Conservation (phyloP, 2,113 vertebrate species). For the Mesoclemmys tuberculata region DNA sequence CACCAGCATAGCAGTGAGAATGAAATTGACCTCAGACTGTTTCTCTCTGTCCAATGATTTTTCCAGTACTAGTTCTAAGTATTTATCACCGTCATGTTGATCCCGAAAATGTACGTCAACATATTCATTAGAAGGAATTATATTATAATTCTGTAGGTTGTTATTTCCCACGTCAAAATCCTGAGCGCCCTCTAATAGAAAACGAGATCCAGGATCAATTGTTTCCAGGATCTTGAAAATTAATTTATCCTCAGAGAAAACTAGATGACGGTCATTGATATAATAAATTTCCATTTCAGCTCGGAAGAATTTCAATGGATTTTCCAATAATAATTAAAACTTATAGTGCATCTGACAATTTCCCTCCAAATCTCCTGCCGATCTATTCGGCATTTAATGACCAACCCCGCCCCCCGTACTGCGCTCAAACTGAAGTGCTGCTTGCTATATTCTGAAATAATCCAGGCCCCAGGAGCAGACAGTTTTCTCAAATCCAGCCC, state of each 20-base stretch:
- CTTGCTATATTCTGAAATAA: slow-evolving; percentile 73
- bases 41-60: slow-evolving; percentile 79
- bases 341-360: slow-evolving; percentile 71
- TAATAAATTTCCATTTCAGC: slow-evolving; percentile 78
- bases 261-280: slow-evolving; percentile 80
- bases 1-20: slow-evolving; percentile 78
- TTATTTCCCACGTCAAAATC: slow-evolving; percentile 81
- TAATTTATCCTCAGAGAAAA: slow-evolving; percentile 74
- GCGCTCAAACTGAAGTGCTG: slow-evolving; percentile 71
- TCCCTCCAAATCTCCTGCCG: slow-evolving; percentile 78
- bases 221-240: slow-evolving; percentile 76
- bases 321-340: slow-evolving; percentile 79
- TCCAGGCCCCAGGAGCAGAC: slow-evolving; percentile 66
- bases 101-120: slow-evolving; percentile 68
- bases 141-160: slow-evolving; percentile 75
- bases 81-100: slow-evolving; percentile 73
- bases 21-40: slow-evolving; percentile 49
- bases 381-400: slow-evolving; percentile 79
- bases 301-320: slow-evolving; percentile 79
- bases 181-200: slow-evolving; percentile 77
- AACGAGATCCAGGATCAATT: slow-evolving; percentile 59
- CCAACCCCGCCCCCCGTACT: slow-evolving; percentile 70
- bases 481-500: slow-evolving; percentile 75
- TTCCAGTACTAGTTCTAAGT: slow-evolving; percentile 81
- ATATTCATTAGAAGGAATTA: slow-evolving; percentile 70